Conservation (phyloP, 1,140 invertebrate species). For the Bombus pyrosoma region DNA sequence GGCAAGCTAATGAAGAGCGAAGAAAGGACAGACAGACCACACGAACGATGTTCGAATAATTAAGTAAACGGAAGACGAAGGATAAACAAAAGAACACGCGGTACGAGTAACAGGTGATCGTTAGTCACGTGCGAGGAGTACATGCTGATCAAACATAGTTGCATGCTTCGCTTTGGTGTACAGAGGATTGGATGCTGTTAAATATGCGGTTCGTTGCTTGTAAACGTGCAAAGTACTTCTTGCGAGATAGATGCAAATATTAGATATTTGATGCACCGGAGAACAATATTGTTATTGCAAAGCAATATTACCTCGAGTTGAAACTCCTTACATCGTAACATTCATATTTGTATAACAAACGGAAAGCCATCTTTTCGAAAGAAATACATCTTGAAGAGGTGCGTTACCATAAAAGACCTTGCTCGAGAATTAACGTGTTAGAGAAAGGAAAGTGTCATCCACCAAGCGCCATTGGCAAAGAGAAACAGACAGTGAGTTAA, state of each 20-base stretch:
- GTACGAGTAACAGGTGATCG: conserved; percentile 2
- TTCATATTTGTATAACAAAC: not conserved
- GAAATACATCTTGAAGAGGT: not conserved
- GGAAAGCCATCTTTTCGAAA: not conserved
- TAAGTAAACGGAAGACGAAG: conserved; percentile 18
- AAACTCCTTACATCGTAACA: not conserved
- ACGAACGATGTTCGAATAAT: not conserved
- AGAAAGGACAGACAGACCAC: not conserved
- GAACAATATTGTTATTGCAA: not conserved
- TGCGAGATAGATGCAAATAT: not conserved
- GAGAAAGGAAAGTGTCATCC: not conserved
- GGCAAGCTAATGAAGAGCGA: not conserved
- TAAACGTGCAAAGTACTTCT: conserved; percentile 8
- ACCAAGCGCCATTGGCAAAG: not conserved
- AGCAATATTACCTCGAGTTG: too few species aligned
- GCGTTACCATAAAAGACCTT: not conserved
- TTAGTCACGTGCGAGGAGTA: conserved; percentile 29
- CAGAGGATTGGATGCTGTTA: not conserved
- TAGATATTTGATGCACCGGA: not conserved
- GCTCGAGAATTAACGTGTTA: not conserved
- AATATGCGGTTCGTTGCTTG: not conserved
- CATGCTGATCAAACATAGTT: conserved; percentile 38
- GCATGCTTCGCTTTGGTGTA: not conserved
- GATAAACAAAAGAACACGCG: not conserved
- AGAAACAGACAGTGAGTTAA: conserved; percentile 43